Evolutionary conservation across 37 sponge, comb jelly and placozoan species (phyloP).

Genomic region (Cladorhizidae sp.): DNA sequence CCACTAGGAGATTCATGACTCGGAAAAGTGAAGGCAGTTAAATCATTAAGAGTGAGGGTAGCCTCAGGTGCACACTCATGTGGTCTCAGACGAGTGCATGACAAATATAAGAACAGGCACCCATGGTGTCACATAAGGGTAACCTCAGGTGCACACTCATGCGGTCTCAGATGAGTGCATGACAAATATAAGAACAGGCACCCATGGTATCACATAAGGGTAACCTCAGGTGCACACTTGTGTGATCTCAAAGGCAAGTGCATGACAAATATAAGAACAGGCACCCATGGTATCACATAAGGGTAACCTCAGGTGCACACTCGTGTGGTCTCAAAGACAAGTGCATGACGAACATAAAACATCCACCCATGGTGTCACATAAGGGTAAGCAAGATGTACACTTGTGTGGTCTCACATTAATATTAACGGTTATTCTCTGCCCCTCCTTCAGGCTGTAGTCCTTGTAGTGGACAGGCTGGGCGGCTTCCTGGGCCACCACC

Average conservation of each 20-base stretch:
- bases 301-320: not conserved
- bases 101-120: too few species aligned
- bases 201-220: too few species aligned
- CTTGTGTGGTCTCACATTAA: conserved; percentile 34
- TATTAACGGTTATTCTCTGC: conserved; percentile 60
- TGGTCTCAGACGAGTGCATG: not conserved
- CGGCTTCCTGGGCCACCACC: conserved; percentile 63
- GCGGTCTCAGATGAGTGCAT: not conserved
- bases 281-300: too few species aligned
- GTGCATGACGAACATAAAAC: not conserved
- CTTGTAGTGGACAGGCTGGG: conserved; percentile 51
- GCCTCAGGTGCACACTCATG: not conserved
- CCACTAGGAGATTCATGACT: too few species aligned
- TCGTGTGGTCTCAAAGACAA: not conserved
- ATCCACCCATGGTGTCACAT: too few species aligned
- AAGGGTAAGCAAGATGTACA: not conserved
- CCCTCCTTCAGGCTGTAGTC: conserved; percentile 91
- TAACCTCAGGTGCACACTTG: not conserved
- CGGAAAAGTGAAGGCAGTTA: too few species aligned
- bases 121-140: too few species aligned
- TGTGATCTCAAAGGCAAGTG: not conserved
- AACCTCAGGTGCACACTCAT: not conserved
- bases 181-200: too few species aligned
- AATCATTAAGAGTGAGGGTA: too few species aligned
- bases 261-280: not conserved